Evolutionary conservation across 2,888 invertebrate species (phyloP).

Genomic region (Gastrophysa polygoni): DNA sequence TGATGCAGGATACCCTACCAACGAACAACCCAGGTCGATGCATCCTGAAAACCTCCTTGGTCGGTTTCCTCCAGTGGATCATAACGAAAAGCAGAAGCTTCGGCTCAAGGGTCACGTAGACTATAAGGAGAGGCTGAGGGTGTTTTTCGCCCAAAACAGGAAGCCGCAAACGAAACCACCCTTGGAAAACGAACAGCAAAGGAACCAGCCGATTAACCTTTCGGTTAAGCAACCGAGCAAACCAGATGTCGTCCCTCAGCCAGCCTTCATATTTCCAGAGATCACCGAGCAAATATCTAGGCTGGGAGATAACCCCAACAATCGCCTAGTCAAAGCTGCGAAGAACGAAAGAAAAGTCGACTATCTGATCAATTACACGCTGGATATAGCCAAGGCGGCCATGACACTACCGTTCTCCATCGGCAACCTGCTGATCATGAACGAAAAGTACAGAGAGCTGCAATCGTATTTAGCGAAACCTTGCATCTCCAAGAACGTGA

Average conservation of each 20-base stretch:
- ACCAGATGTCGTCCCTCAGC: neutral
- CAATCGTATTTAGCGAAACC: neutral
- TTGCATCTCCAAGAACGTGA: slow-evolving; percentile 6
- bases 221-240: slow-evolving; percentile 10
- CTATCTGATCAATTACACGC: slow-evolving; percentile 9
- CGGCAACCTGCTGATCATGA: slow-evolving; percentile 11
- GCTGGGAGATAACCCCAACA: neutral
- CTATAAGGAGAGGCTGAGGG: no score
- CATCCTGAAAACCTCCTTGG: no score
- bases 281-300: slow-evolving; percentile 1
- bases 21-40: neutral
- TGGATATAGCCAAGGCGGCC: slow-evolving; percentile 12
- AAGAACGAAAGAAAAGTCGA: neutral
- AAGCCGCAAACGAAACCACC: neutral
- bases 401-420: slow-evolving; percentile 11
- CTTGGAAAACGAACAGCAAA: neutral
- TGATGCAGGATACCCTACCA: neutral
- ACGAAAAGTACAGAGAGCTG: slow-evolving; percentile 14
- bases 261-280: neutral
- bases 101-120: no score
- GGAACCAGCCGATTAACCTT: slow-evolving; percentile 14
- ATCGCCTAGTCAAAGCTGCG: neutral
- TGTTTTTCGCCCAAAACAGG: no score
- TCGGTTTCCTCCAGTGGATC: no score
- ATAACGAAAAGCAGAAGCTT: no score